Base-by-base conservation (phyloP, 2,113 vertebrate species). In the Ifrita kowaldi region DNA sequence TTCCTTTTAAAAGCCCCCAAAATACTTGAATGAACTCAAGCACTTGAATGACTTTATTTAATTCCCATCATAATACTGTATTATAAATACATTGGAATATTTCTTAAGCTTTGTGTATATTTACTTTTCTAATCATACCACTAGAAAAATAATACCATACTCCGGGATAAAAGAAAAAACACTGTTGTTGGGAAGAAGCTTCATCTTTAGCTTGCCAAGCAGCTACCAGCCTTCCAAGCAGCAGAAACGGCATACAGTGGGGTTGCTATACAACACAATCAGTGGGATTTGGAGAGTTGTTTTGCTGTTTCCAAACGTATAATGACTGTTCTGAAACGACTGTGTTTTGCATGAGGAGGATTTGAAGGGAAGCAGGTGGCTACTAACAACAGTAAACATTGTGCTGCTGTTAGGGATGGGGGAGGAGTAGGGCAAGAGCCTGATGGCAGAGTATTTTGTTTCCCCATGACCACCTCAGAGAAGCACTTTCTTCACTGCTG, bases 101-200 rank as follows among this genome's bases (percentile, higher is more conserved):
- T 95, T 96, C 83, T 88, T 94, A 74, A 93, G 90, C 67, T 93
- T 91, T 83, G 87, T 85, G 77, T 96, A 64, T 90, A 85, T 93
- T 95, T 96, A 94, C 80, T 91, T 89, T 89, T 75, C 63, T 94
- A 96, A 93, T 94, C 82, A 90, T 22, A 94, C 85, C 83, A 94
- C 82, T 96, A 94, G 92, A 96, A 95, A 95, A 97, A 94, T 88
- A 97, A 96, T 96, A 86, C 80, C 46, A 81, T 75, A 37, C 82
- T 97, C 85, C 0, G 1, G 64, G 52, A 90, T 70, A 68, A 93
- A 96, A 93, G 67, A 75, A 96, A 82, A 96, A 95, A 84, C 71
- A 90, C 78, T 95, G 56, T 91, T 94, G 93, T 90, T 95, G 90
- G 95, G 93, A 96, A 88, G 93, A 95, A 90, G 93, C 87, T 86